A percentile compares a stretch with the other conserved stretches of the same genome.
These are phyloP conservation scores for Cyanoderma ruficeps DNA, from an alignment of 2,113 vertebrate genomes.

Conservation along the genomic window DNA sequence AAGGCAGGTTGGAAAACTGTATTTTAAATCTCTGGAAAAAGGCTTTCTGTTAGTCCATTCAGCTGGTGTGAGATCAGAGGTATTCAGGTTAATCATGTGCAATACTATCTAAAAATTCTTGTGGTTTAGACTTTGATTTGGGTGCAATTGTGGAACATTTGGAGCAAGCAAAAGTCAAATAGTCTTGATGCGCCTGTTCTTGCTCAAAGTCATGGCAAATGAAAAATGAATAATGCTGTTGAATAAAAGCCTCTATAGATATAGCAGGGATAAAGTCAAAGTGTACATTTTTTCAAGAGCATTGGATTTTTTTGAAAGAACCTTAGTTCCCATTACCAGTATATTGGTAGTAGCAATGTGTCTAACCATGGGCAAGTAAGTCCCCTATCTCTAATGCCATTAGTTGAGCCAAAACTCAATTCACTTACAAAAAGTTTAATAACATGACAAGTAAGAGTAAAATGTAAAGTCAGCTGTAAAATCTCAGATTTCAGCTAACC, in stretches of 20 bases:
- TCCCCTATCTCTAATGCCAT: background rate
- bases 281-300: background rate
- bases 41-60: background rate
- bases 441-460: background rate
- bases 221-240: background rate
- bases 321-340: background rate
- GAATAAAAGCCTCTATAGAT: background rate
- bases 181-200: background rate
- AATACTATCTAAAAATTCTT: background rate
- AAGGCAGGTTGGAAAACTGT: background rate
- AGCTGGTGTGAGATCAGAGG: background rate
- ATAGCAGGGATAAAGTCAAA: background rate
- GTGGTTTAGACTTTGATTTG: background rate
- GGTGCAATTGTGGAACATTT: background rate
- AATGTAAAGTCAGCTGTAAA: background rate
- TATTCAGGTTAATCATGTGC: background rate
- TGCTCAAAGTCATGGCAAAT: background rate
- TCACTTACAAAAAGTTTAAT: background rate
- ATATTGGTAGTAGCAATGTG: background rate
- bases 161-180: background rate
- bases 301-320: background rate
- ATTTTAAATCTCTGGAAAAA: background rate
- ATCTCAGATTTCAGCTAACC: background rate
- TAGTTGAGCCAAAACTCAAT: background rate
- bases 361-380: background rate